Base-by-base conservation (phyloP, 2,797 vertebrate species). In the Melanotaenia maccullochi region DNA sequence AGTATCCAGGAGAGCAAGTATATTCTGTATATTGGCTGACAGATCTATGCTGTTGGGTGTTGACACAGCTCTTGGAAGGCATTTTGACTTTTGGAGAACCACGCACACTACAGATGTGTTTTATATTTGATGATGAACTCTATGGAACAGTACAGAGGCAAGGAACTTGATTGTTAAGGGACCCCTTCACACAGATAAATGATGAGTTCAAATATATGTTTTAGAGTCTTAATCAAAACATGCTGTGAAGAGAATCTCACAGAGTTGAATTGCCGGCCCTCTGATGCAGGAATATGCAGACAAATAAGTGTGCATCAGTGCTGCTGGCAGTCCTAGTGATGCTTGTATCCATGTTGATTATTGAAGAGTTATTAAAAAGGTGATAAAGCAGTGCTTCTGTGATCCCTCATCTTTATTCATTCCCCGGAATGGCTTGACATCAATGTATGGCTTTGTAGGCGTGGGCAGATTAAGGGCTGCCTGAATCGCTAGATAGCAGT, bases 361-460 rank as follows among this genome's bases (percentile, higher is more conserved):
- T 68, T 60, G 62, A 22, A 42, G 47, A 69, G 32, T 60, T 67
- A 71, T 61, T 55, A 70, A 25, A 63, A 60, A 60, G 42, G 63
- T 59, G 71, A 75, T 63, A 57, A 69, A 65, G 69, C 3, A 22
- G 47, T 25, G 40, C 58, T 68, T 57, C 61, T 65, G 63, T 69
- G 60, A 81, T 78, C 73, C 28, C 66, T 79, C 74, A 73, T 79
- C 30, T 79, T 72, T 54, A 75, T 73, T 51, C 36, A 16, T 81
- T 80, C 60, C 52, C 58, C 35, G 54, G 54, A 56, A 35, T 60
- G 49, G 32, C 56, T 22, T 66, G 69, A 61, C 70, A 72, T 30
- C 54, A 20, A 18, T 69, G 68, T 68, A 65, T 65, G 69, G 42
- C 67, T 83, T 68, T 1, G 32, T 18, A 58, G 40, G 62, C 0